phyloP scores from a whole-genome alignment of 2,888 invertebrate species.

The Venustoraphidia nigricollis region DNA sequence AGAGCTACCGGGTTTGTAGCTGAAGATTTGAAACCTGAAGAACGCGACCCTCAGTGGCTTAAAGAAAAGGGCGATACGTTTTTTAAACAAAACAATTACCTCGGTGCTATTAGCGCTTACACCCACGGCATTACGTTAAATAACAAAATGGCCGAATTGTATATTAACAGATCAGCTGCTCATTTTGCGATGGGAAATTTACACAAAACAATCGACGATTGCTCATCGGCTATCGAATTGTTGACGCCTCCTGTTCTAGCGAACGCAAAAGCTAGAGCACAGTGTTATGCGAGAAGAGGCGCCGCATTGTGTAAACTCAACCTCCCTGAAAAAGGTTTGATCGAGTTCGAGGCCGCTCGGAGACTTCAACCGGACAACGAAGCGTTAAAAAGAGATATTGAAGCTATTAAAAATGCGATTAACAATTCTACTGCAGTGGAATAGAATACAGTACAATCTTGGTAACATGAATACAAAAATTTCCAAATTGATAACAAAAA shows the following conservation, averaged over 20 bases:
- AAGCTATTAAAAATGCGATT: neutral
- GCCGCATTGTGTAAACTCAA: conserved; percentile 57
- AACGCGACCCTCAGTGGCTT: conserved; percentile 69
- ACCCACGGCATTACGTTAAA: conserved; percentile 61
- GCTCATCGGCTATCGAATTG: conserved; percentile 54
- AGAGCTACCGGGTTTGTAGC: conserved; percentile 52
- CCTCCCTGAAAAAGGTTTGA: conserved; percentile 49
- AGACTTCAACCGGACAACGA: conserved; percentile 48
- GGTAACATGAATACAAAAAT: too few species aligned
- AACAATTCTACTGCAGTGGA: neutral
- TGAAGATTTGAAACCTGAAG: conserved; percentile 60
- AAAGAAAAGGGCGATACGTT: conserved; percentile 70
- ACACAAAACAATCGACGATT: conserved; percentile 38
- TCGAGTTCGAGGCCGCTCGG: conserved; percentile 59
- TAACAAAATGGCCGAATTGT: conserved; percentile 55
- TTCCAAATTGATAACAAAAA: too few species aligned
- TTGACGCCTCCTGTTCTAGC: conserved; percentile 55
- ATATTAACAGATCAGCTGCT: conserved; percentile 62
- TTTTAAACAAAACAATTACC: conserved; percentile 54
- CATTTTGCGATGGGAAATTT: conserved; percentile 64
- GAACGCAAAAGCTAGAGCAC: conserved; percentile 53
- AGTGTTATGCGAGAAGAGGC: conserved; percentile 59
- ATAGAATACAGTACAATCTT: too few species aligned
- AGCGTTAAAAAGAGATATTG: conserved; percentile 39
- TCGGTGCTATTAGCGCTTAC: conserved; percentile 71